Base-by-base conservation (phyloP, 2,797 vertebrate species). In the Enteromius treurensis region DNA sequence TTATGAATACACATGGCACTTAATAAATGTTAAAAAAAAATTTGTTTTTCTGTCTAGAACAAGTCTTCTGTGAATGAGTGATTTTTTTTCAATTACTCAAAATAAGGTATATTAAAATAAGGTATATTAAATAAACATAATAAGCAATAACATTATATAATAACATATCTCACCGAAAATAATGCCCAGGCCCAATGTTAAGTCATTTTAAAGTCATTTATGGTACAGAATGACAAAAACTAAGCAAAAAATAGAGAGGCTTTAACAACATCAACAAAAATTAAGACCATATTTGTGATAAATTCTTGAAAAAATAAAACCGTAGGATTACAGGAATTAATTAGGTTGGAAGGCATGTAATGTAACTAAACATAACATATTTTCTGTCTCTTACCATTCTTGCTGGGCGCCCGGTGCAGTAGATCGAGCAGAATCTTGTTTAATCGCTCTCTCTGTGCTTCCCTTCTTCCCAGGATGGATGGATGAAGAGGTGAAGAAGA, bases 361-460 rank as follows among this genome's bases (percentile, higher is more conserved):
- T 68, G 11, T 13, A 70, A 45, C 26, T 19, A 21, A 29, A 73
- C 53, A 74, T 10, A 26, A 53, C 60, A 76, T 76, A 58, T 10
- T 42, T 4, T 14, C 49, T 3, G 21, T 29, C 58, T 45, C 75
- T 45, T 93, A 98, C 98, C 97, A 5, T 97, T 98, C 93, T 98
- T 99, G 91, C 93, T 96, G 90, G 97, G 98, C 77, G 96, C 96
- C 92, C 97, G 97, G 88, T 98, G 96, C 67, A 99, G 94, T 87
- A 99, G 94, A 86, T 92, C 93, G 80, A 98, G 95, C 85, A 99
- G 92, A 76, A 99, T 98, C 90, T 97, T 98, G 92, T 99, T 98
- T 55, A 99, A 96, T 10, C 97, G 92, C 19, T 98, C 97, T 64
- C 96, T 93, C 90, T 98, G 97, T 1, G 91, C 91, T 75, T 96